Evolutionary conservation across 2,113 vertebrate genomes (phyloP), one percentile per base, ranked within the genome.

Genomic region (Rattus norvegicus): DNA sequence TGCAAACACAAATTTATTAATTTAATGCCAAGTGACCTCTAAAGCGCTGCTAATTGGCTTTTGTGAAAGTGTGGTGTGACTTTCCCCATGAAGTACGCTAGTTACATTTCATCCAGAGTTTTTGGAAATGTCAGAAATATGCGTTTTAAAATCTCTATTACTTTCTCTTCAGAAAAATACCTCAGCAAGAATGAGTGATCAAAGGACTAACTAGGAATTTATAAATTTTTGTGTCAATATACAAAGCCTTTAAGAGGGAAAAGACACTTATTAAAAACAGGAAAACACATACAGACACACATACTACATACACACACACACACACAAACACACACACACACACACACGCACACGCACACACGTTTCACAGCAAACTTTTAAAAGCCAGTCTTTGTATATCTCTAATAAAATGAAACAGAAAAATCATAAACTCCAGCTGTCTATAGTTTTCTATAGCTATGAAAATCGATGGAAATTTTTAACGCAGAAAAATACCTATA

Each of bases 1-100:
- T 4, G 63, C 30, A 95, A 94, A 96, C 14, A 36, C 47, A 65
- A 39, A 52, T 88, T 84, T 90, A 73, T 61, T 90, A n/a, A 88
- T 91, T 95, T 91, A 86, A 80, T 63, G 69, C 59, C 20, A n/a
- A 63, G 33, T 85, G 79, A 86, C 14, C 17, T 90, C 5, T 43
- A 90, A 67, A 94, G 69, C 7, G 19, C 69, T 28, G 73, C 30
- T 19, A 69, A 87, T 70, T 94, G 86, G 75, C 43, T n/a, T 36
- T 47, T 7, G 49, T 26, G 10, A 88, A 85, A 49, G 10, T 54
- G 56, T 7, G 67, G 11, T 80, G 2, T 54, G 43, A 49, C 24
- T 93, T 91, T 84, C 0, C 9, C 39, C 63, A 79, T 22, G 59
- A 91, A 28, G 33, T 19, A 76, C 16, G 20, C 5, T 26, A 90